Base-by-base conservation (phyloP, 2,113 vertebrate genomes). In the Rhodinocichla rosea region DNA sequence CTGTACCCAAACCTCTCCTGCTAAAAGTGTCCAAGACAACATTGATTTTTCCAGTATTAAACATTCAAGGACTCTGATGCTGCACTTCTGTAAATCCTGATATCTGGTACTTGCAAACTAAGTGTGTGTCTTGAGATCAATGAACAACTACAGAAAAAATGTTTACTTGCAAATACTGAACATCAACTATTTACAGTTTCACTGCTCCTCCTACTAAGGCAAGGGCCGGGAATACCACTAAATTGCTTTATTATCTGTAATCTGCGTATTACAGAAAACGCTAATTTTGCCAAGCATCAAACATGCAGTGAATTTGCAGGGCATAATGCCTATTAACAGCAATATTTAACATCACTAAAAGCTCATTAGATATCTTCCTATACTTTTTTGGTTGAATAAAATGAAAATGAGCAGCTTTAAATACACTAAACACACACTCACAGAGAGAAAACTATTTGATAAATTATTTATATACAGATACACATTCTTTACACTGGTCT, bases 181-280 rank as follows among this genome's bases (percentile, higher is more conserved):
- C 98, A 98, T 98, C 98, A 98, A 99, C 96, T 99, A 99, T 99
- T 98, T 99, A 99, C 98, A 99, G 97, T 98, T 98, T 98, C 97
- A 98, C 97, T 98, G 98, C 98, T 98, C 97, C 95, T 98, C 96
- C 96, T 87, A 97, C 97, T 98, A 98, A 98, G 98, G 98, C 98
- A 97, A 97, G 98, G 97, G 98, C 97, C 32, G 77, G 97, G 98
- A 98, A 98, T 97, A 98, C 98, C 98, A 97, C 98, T 98, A 97
- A 98, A 97, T 96, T 97, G 98, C 95, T 98, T 97, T 97, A 97
- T 97, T 97, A 86, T 96, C 94, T 97, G 98, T 97, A 95, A 96
- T 97, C 91, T 96, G 96, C 44, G 27, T 83, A 92, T 96, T 98
- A 98, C 97, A 96, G 97, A 94, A 92, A 98, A 98, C 85, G 97